These are phyloP conservation scores for Cathartes aura DNA, from an alignment of 2,113 vertebrate genomes.

Conservation along the genomic window DNA sequence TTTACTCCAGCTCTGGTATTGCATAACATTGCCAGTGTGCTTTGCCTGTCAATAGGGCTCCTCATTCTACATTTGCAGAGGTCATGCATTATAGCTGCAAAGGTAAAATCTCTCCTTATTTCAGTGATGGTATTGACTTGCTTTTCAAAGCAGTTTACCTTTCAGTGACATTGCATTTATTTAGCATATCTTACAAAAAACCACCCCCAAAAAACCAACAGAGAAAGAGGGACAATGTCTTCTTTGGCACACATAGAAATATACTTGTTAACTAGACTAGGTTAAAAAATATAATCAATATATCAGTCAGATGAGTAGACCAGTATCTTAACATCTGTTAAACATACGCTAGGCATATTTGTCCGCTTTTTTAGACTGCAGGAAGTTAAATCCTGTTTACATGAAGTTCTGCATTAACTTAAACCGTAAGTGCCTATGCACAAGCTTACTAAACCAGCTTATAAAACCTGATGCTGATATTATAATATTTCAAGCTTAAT, in stretches of 20 bases:
- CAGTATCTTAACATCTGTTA: not conserved
- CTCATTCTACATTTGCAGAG: not conserved
- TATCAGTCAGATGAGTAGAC: not conserved
- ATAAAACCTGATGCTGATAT: not conserved
- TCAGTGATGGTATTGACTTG: not conserved
- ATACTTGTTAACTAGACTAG: not conserved
- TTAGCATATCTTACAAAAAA: not conserved
- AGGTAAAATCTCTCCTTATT: slow-evolving; percentile 8
- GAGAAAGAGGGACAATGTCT: not conserved
- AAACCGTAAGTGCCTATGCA: not conserved
- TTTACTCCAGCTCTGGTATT: not conserved
- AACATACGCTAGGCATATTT: not conserved
- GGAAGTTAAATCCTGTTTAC: not conserved
- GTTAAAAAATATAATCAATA: not conserved
- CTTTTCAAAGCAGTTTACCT: not conserved
- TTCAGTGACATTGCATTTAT: not conserved
- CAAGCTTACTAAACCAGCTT: not conserved
- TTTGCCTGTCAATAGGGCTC: not conserved
- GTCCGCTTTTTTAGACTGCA: not conserved
- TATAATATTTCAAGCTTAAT: not conserved
- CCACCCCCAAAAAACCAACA: accelerated
- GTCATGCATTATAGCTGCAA: not conserved
- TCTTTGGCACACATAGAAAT: not conserved
- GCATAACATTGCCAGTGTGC: not conserved
- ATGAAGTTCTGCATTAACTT: not conserved